phyloP scores from a whole-genome alignment of 92 coral and sea anemone species.

The Porites lobata region DNA sequence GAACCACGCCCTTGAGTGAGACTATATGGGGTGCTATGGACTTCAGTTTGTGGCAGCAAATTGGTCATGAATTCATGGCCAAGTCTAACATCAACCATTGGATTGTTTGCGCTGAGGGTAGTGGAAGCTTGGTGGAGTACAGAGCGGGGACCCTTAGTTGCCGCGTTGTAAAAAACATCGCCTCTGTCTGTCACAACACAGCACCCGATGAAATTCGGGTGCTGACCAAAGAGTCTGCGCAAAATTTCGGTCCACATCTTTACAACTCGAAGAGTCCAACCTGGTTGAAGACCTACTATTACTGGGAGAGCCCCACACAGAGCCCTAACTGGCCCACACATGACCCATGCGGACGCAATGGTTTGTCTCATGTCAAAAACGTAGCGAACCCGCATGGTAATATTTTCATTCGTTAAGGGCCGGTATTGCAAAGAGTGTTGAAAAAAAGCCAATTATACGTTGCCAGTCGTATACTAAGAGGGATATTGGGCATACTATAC shows the following conservation, averaged over 20 bases:
- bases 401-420: slow-evolving; percentile 52
- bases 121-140: slow-evolving; percentile 69
- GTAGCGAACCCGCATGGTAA: slow-evolving; percentile 58
- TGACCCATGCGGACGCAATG: slow-evolving; percentile 63
- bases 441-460: not conserved
- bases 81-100: slow-evolving; percentile 84
- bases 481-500: too few species aligned
- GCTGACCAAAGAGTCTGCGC: slow-evolving; percentile 21
- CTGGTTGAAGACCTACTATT: slow-evolving; percentile 47
- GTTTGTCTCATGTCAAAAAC: slow-evolving; percentile 43
- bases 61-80: slow-evolving; percentile 69
- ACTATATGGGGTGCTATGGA: slow-evolving; percentile 59
- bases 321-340: slow-evolving; percentile 65
- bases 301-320: slow-evolving; percentile 51
- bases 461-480: too few species aligned
- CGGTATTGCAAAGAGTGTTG: not conserved
- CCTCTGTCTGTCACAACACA: slow-evolving; percentile 13
- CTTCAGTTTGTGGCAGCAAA: slow-evolving; percentile 61
- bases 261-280: slow-evolving; percentile 32
- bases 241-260: slow-evolving; percentile 35
- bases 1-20: slow-evolving; percentile 53
- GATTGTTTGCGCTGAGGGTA: slow-evolving; percentile 71
- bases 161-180: slow-evolving; percentile 33
- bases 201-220: slow-evolving; percentile 53
- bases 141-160: slow-evolving; percentile 58